phyloP scores from a whole-genome alignment of 1,140 invertebrate species.

The Colletes latitarsis region DNA sequence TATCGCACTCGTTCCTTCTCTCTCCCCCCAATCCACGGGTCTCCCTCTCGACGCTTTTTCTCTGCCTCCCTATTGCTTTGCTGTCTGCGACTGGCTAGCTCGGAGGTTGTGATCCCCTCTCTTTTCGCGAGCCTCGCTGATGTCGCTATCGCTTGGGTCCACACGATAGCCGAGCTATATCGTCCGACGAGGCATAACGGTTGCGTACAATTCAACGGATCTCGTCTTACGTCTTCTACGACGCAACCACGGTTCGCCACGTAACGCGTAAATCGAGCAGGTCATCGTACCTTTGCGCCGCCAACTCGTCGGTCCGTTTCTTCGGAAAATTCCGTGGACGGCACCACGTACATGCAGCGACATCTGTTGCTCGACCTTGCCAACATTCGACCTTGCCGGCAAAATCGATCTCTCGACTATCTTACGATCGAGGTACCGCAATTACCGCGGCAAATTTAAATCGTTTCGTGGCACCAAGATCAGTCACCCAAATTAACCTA shows the following conservation, averaged over 20 bases:
- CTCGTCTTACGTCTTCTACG: conserved; percentile 57
- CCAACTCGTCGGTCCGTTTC: conserved; percentile 10
- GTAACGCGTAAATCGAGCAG: conserved; percentile 61
- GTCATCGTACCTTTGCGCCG: conserved; percentile 65
- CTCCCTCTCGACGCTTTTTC: not conserved
- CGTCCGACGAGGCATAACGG: conserved; percentile 14
- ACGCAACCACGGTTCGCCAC: conserved; percentile 53
- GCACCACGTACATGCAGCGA: not conserved
- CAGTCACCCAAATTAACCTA: too few species aligned
- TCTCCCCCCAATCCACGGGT: not conserved
- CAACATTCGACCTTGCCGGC: not conserved
- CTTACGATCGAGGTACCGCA: not conserved
- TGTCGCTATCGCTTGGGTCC: conserved; percentile 10
- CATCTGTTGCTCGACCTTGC: not conserved
- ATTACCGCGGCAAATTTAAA: not conserved
- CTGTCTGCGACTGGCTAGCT: not conserved
- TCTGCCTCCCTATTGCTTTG: not conserved
- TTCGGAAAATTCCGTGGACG: conserved; percentile 19
- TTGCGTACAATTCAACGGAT: conserved; percentile 39
- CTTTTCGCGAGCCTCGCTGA: not conserved
- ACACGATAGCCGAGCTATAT: conserved; percentile 38
- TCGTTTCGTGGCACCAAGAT: not conserved
- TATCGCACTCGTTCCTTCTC: not conserved
- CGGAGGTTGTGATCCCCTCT: not conserved
- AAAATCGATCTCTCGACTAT: not conserved